Percentiles rank a stretch among this genome's conserved stretches.
Conservation (phyloP, 2,797 vertebrate genomes). For the Tamandua tetradactyla region DNA sequence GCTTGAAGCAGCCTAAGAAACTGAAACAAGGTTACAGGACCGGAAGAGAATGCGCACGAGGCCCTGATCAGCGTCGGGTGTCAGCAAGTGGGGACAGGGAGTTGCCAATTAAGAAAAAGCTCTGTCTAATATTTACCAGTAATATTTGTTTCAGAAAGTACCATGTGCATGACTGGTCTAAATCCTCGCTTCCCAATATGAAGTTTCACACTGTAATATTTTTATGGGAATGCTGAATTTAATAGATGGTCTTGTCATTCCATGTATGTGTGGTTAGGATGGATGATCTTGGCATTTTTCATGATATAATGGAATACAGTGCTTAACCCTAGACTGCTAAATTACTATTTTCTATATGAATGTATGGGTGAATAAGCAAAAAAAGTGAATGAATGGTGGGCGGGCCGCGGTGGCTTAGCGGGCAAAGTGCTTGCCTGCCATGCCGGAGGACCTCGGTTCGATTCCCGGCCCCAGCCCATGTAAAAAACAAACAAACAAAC, state of each 20-base stretch:
- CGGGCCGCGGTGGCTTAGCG: no score
- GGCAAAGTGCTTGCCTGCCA: no score
- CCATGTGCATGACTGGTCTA: rapidly evolving
- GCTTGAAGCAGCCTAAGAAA: no score
- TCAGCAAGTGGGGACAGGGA: rapidly evolving
- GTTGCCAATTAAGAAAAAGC: neutral
- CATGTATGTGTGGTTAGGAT: neutral
- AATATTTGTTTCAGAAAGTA: no score
- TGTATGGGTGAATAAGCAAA: no score
- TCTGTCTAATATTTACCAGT: neutral
- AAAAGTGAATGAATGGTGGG: neutral
- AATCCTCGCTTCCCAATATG: neutral
- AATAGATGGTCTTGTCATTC: neutral
- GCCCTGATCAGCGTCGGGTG: rapidly evolving
- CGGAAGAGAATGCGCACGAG: rapidly evolving
- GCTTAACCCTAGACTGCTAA: rapidly evolving
- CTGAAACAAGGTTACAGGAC: rapidly evolving
- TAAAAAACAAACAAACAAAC: no score
- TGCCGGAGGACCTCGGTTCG: no score
- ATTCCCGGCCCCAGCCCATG: no score
- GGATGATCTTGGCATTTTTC: neutral
- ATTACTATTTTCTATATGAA: rapidly evolving
- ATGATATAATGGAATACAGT: neutral
- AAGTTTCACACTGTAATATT: neutral
- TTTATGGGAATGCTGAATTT: neutral